Evolutionary conservation across 2,113 vertebrate genomes (phyloP).

Genomic region (Calonectris borealis): DNA sequence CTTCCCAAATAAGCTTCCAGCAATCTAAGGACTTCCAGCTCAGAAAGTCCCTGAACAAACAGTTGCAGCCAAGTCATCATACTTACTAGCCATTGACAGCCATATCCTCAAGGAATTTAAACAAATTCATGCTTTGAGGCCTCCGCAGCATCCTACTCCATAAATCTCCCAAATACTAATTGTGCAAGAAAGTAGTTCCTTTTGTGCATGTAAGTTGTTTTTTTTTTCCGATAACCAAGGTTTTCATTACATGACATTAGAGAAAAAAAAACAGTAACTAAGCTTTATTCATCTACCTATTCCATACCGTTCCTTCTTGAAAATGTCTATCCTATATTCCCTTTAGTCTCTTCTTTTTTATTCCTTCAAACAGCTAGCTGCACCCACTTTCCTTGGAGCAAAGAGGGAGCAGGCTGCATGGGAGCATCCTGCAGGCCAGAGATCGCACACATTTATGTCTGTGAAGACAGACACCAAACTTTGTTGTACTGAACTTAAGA

Average conservation of each 20-base stretch:
- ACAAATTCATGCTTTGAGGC: neutral
- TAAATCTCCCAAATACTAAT: neutral
- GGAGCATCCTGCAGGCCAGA: neutral
- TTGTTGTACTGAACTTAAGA: neutral
- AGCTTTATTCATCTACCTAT: neutral
- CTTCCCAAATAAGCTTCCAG: neutral
- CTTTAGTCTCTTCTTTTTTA: neutral
- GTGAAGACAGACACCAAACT: neutral
- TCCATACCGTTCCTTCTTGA: neutral
- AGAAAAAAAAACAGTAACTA: neutral
- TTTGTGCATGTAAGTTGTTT: neutral
- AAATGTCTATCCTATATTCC: neutral
- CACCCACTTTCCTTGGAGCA: neutral
- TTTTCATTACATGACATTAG: neutral
- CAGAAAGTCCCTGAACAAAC: neutral
- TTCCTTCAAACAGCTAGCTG: neutral
- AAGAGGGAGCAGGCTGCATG: neutral
- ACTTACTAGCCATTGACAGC: neutral
- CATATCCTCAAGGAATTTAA: neutral
- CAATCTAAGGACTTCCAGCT: neutral
- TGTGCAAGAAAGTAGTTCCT: neutral
- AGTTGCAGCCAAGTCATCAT: neutral
- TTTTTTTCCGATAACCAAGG: neutral
- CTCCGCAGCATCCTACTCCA: neutral
- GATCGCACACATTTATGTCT: accelerated